Conservation (phyloP, 2,888 invertebrate genomes). For the Muscina levida region DNA sequence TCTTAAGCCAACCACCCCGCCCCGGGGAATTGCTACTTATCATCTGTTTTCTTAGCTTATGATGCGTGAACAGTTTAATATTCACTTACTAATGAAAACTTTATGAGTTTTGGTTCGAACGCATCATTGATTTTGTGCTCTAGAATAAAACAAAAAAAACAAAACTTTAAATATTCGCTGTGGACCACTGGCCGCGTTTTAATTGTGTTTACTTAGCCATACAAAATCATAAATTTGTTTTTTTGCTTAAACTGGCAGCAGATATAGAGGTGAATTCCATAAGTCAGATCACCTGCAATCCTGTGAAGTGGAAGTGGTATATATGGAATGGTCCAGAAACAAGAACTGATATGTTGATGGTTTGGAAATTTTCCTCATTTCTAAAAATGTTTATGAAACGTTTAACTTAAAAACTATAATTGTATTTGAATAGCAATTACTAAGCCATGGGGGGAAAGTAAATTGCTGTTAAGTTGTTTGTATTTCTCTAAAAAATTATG, state of each 20-base stretch:
- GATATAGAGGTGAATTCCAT: neutral
- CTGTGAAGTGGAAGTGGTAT: slow-evolving; percentile 7
- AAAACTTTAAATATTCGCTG: no score
- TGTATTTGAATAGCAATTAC: neutral
- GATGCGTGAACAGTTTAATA: slow-evolving; percentile 34
- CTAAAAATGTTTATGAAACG: neutral
- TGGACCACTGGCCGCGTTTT: slow-evolving; percentile 57
- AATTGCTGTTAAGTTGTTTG: neutral
- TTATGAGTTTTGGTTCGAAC: no score
- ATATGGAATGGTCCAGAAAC: neutral
- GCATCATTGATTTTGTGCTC: neutral
- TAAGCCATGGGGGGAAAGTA: slow-evolving; percentile 4
- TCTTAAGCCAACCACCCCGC: neutral
- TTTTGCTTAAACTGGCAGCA: neutral
- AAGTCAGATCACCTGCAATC: slow-evolving; percentile 29
- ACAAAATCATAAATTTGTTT: slow-evolving; percentile 31
- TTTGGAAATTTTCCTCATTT: neutral
- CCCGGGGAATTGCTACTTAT: neutral
- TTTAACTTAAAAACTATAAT: slow-evolving; percentile 15
- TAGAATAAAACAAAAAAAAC: neutral
- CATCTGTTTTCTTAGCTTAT: neutral
- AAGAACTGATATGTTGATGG: no score
- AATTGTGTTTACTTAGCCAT: slow-evolving; percentile 61
- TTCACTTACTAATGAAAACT: neutral
- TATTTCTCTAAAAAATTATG: neutral